Base-by-base conservation (phyloP, 2,113 vertebrate species). In the Cyanistes caeruleus region DNA sequence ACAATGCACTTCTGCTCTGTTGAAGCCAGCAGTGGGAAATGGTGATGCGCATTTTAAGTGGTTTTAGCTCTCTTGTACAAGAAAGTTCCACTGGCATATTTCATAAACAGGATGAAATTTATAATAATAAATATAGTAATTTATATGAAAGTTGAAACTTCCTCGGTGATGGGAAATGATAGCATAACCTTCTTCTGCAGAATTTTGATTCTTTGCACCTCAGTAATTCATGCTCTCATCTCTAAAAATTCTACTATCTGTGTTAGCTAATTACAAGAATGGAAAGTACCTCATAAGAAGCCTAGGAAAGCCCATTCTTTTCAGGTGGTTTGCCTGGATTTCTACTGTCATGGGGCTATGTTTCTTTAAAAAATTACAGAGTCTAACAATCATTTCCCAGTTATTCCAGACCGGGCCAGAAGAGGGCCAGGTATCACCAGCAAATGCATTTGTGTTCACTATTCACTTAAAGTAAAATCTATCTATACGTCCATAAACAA, bases 1-100 rank as follows among this genome's bases (percentile, higher is more conserved):
- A 84, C 39, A 20, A 2, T 31, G 13, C 13, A 25, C 39, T 87
- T 75, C 65, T 85, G 24, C 16, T 46, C 37, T n/a, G 22, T 31
- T 56, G 41, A 73, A 93, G 44, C 10, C n/a, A 56, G 13, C 41
- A 83, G 37, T 31, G 17, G 13, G 51, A 87, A 31, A 58, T 23
- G 56, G 23, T 22, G 74, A 49, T 1, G 0, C 0, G 0, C 10
- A 30, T 78, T 60, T 80, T 43, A 70, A 19, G n/a, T n/a, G 15
- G 44, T 49, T 80, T 83, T 28, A 85, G 25, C 6, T 90, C 52
- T 15, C 46, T 53, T 69, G 33, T 58, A 64, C 23, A 39, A 55
- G 39, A 43, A 86, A 70, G 18, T 90, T 53, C 22, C 25, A 62
- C n/a, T 73, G 58, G 6, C 5, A 48, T 33, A 33, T 62, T 67